Conservation (phyloP, 2,888 invertebrate genomes). For the Dermolepida albohirtum region DNA sequence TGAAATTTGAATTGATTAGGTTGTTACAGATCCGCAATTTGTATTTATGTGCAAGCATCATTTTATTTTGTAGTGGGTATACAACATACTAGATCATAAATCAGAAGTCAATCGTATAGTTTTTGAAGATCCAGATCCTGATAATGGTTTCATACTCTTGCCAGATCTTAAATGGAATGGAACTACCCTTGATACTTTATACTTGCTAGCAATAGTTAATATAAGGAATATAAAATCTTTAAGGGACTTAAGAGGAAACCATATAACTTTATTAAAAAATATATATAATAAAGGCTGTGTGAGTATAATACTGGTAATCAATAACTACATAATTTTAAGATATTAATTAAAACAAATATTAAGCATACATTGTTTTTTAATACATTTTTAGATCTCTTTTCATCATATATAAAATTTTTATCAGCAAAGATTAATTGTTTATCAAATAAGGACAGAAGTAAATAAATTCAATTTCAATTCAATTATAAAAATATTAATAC, state of each 20-base stretch:
- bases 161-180: conserved; percentile 99
- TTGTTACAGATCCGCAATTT: no score
- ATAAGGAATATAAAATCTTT: conserved; percentile 82
- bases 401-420: no score
- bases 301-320: conserved; percentile 54
- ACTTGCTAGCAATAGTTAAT: conserved; percentile 85
- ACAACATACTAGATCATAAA: conserved; percentile 94
- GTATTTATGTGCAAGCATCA: no score
- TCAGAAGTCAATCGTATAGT: conserved; percentile 90
- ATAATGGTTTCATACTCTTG: conserved; percentile 86
- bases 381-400: no score
- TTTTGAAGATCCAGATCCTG: conserved; percentile 81
- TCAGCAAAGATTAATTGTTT: no score
- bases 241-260: conserved; percentile 81
- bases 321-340: no score
- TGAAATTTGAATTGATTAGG: no score
- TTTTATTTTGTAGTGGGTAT: conserved; percentile 87
- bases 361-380: no score
- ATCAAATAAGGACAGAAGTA: no score
- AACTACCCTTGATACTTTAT: conserved; percentile 78
- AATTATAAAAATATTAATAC: no score
- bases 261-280: conserved; percentile 86
- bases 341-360: no score
- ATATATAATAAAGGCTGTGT: conserved; percentile 82
- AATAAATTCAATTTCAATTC: no score